Evolutionary conservation across 2,888 invertebrate genomes (phyloP).

Genomic region (Ctena decussata): DNA sequence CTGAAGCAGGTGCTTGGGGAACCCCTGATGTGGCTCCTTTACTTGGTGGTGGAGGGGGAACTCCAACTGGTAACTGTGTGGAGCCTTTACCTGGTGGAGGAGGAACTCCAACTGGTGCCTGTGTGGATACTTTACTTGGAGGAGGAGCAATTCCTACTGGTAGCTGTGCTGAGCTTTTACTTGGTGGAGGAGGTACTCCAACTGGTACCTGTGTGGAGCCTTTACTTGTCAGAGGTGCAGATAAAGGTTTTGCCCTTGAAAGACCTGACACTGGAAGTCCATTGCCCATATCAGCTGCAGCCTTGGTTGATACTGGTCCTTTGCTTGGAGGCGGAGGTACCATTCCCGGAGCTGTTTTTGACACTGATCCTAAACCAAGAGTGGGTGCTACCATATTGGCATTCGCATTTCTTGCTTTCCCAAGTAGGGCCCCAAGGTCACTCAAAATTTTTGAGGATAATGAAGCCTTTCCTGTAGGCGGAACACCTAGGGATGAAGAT

Average conservation of each 20-base stretch:
- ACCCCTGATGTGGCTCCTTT: background rate
- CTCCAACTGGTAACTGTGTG: background rate
- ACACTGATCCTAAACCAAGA: constrained; percentile 1
- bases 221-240: background rate
- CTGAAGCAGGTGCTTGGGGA: background rate
- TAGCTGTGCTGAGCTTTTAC: background rate
- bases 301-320: constrained; percentile 14
- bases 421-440: background rate
- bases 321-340: constrained; percentile 3
- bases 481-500: background rate
- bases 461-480: background rate
- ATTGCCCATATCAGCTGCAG: constrained; percentile 9
- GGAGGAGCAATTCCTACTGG: background rate
- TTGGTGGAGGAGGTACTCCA: background rate
- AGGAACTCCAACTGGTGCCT: background rate
- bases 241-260: background rate
- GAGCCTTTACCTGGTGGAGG: background rate
- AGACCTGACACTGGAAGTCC: constrained; percentile 5
- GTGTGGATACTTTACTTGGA: background rate
- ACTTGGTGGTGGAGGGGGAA: background rate
- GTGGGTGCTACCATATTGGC: constrained; percentile 7
- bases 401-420: background rate
- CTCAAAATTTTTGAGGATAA: background rate
- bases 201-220: background rate
- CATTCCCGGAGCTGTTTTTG: background rate